Evolutionary conservation across 2,888 invertebrate species (phyloP), one percentile per base, ranked within the genome.

Genomic region (Yponomeuta cagnagella): DNA sequence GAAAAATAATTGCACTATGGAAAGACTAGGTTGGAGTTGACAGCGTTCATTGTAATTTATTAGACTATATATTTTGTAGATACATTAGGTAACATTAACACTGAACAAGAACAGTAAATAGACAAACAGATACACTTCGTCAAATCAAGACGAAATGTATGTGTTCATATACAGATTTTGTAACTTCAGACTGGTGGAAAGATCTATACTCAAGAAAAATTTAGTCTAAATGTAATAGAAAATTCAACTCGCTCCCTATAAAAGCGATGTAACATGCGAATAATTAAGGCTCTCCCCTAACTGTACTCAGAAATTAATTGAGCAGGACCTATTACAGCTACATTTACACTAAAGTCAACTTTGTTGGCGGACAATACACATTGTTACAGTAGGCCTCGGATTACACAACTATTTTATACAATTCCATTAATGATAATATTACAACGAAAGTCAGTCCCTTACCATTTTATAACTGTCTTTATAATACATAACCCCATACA

Each of bases 391-490:
- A 90, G 88, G 89, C 90, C 88, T 86, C 83, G 82, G 83, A 82
- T 82, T 85, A 86, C 81, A 84, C 80, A 80, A 85, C 83, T 85
- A 85, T 83, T 88, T 87, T 88, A 88, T 87, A 90, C 89, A 88
- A 84, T 87, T 89, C 85, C 86, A 84, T 86, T 85, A 87, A 87
- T 82, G 81, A 87, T 87, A 88, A 87, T 86, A 87, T 87, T 88
- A 88, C 86, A 87, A 87, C 88, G 86, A 85, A 88, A 86, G 82
- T 90, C 90, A 90, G 89, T 89, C 88, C 87, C 83, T 84, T 86
- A 82, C 85, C 86, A 78, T 85, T 83, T 78, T 83, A 81, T 80
- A 86, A 84, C 86, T 86, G 84, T 83, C 81, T 88, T 86, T 87
- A 90, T 58, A 58, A 58, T 86, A 82, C 88, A 88, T 86, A 86